A percentile compares a stretch with the other conserved stretches of the same genome.
phyloP scores from a whole-genome alignment of 2,797 vertebrate genomes.

The Cossypha dichroa region DNA sequence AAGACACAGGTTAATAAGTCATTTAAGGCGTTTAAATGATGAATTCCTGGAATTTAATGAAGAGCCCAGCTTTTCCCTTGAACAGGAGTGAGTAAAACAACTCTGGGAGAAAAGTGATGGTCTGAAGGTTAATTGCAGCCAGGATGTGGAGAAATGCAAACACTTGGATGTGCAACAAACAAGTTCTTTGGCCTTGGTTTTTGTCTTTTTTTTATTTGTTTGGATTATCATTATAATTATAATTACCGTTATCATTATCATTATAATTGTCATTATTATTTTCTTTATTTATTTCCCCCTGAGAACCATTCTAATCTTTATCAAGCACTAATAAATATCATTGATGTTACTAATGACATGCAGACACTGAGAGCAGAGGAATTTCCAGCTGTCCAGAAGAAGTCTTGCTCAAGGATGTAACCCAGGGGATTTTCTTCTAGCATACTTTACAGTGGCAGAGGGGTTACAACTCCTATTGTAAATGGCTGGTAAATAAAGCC shows the following conservation, averaged over 20 bases:
- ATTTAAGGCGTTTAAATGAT: neutral
- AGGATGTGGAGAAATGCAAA: neutral
- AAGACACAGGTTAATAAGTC: neutral
- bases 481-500: neutral
- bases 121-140: neutral
- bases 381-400: neutral
- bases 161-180: neutral
- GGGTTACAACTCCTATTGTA: neutral
- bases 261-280: neutral
- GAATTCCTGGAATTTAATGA: neutral
- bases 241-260: neutral
- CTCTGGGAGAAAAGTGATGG: neutral
- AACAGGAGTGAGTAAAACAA: neutral
- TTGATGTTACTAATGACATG: neutral
- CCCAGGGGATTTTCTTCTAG: neutral
- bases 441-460: rapidly evolving
- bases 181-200: neutral
- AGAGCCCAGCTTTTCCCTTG: neutral
- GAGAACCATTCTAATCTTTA: neutral
- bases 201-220: rapidly evolving
- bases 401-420: neutral
- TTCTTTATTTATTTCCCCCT: neutral
- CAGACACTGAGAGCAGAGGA: neutral
- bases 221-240: too few species aligned
- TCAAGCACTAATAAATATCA: neutral